Evolutionary conservation across 2,888 invertebrate genomes (phyloP), one percentile per base, ranked within the genome.

Genomic region (Synanthedon andrenaeformis): DNA sequence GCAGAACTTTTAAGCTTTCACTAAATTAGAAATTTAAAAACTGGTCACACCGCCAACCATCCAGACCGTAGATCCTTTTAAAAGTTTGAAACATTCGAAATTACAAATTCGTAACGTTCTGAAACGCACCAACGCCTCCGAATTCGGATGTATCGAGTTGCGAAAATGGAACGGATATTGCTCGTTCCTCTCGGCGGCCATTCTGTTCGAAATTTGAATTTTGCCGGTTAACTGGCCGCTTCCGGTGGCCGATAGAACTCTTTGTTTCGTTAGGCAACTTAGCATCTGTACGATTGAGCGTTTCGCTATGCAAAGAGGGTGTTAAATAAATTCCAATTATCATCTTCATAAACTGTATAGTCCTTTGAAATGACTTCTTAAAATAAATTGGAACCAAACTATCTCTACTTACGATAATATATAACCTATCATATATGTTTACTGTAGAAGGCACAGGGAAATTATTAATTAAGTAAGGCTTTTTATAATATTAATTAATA

Each of bases 111-210:
- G 68, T 66, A 73, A 67, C 72, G 74, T 73, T 71, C 66, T 69
- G 76, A 69, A 78, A 79, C 82, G 81, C 79, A 72, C 74, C 77
- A 81, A 74, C 80, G 82, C 81, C 66, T 69, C 68, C 74, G 69
- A 70, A 71, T 73, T 72, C 72, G 73, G 73, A 74, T 70, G 68
- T 65, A 69, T 69, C 60, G 60, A 64, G 71, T 86, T 87, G 87
- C 87, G 85, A 86, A 87, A 87, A 77, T 81, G 71, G 84, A 86
- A 83, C 87, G 87, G 87, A 87, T 84, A 85, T 84, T 79, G 82
- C 81, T 75, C 74, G 82, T 82, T 82, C 82, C 81, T 81, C 81
- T 81, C 75, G 68, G 65, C 70, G 69, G 76, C 75, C 79, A 79
- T 84, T 82, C 79, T 76, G 79, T 74, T 78, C 73, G 81, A 82